phyloP scores from a whole-genome alignment of 2,113 vertebrate genomes.

The Prietella phreatophila region DNA sequence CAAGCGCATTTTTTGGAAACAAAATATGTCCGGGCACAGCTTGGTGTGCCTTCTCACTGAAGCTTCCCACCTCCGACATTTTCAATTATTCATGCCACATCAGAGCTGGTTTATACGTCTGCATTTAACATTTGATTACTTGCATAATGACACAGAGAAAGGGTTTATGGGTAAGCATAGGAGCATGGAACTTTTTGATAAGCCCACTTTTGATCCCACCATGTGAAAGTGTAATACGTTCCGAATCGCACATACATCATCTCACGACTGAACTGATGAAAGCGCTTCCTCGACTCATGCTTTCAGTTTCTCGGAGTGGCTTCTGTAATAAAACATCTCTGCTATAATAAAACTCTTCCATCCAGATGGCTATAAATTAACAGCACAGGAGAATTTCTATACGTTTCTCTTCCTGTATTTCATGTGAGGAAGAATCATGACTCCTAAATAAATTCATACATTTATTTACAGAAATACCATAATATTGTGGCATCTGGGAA shows the following conservation, averaged over 20 bases:
- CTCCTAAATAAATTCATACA: not conserved
- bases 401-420: not conserved
- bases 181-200: not conserved
- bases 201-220: not conserved
- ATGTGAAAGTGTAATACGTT: not conserved
- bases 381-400: not conserved
- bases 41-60: constrained; percentile 44
- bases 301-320: not conserved
- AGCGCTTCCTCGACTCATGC: not conserved
- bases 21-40: constrained; percentile 45
- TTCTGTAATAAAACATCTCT: not conserved
- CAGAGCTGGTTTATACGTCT: not conserved
- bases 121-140: not conserved
- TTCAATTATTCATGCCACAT: constrained; percentile 36
- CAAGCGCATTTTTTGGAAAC: constrained; percentile 45
- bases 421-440: not conserved
- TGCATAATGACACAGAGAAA: not conserved
- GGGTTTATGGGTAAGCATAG: not conserved
- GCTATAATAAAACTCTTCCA: not conserved
- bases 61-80: constrained; percentile 46
- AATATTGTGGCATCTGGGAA: not conserved
- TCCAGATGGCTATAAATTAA: not conserved
- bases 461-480: not conserved
- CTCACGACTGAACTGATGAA: not conserved
- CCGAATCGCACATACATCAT: not conserved